Base-by-base conservation (phyloP, 2,888 invertebrate genomes). In the Callinectes sapidus region DNA sequence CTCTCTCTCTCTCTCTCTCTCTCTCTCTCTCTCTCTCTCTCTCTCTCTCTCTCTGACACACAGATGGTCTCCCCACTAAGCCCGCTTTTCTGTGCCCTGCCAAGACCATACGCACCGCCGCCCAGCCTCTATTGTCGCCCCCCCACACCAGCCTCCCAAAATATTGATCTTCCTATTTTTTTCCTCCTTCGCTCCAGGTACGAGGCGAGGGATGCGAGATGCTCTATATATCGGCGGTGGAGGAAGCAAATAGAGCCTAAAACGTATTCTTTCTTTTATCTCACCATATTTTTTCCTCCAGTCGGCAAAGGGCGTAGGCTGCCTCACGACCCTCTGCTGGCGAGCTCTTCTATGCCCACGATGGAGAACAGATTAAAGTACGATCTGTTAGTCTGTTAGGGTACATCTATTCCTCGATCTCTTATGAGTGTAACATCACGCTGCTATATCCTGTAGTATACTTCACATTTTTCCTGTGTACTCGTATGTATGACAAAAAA, bases 61-160 rank as follows among this genome's bases (percentile, higher is more conserved):
- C 81, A 32, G 81, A 81, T 81, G 81, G 81, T 81, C 35, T 81
- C 32, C 81, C 35, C 81, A 81, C 81, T 32, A 81, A 32, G 32
- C 81, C 81, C 10, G 81, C 81, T 32, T 81, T 81, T 81, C 81
- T 81, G 23, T 81, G 32, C 81, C 81, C 81, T 81, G 81, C 81
- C 81, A 81, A 81, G 81, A 81, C 32, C 81, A 32, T 81, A 81
- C 81, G 81, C 35, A 14, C 81, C 81, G 81, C 81, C 81, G 35
- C 35, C 81, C 35, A 81, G 81, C 32, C 81, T n/a, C 81, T 35
- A 23, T 81, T 81, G 81, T 35, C 81, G 10, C 81, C 81, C 81
- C 81, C 81, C 81, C 81, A 18, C 35, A 35, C 14, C 81, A 35
- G 81, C 81, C 81, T 35, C 81, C 81, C 32, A 81, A 81, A 81